phyloP scores from a whole-genome alignment of 1,140 invertebrate genomes.

The Kradibia gibbosae region DNA sequence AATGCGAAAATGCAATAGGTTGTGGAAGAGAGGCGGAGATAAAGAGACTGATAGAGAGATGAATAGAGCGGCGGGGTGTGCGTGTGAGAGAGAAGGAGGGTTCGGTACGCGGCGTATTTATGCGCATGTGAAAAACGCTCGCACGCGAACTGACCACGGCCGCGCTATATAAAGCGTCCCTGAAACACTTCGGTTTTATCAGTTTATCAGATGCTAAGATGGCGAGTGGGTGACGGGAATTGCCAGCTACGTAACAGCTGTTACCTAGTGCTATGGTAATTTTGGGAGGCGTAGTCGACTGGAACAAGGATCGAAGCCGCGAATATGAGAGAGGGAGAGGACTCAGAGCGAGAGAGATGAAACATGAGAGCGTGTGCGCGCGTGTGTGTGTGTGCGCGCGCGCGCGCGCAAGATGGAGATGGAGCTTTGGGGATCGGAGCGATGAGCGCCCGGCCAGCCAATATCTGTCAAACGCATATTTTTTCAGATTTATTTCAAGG shows the following conservation, averaged over 20 bases:
- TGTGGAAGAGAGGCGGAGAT: too few relatives aligned
- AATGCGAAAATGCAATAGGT: constrained; percentile 34
- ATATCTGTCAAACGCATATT: constrained; percentile 70
- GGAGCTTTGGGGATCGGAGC: constrained; percentile 49
- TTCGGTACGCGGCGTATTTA: constrained; percentile 34
- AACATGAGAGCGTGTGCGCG: constrained; percentile 37
- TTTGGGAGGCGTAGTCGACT: constrained; percentile 48
- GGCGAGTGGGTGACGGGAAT: constrained; percentile 7
- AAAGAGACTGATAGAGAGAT: too few relatives aligned
- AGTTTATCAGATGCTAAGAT: constrained; percentile 69
- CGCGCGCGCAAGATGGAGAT: constrained; percentile 38
- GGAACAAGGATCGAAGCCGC: constrained; percentile 34
- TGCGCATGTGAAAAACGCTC: constrained; percentile 45
- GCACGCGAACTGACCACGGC: constrained; percentile 6
- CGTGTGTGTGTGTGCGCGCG: constrained; percentile 32
- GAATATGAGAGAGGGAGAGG: constrained; percentile 31
- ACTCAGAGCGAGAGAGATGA: background rate
- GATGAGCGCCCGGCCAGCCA: constrained; percentile 54
- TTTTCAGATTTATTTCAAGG: constrained; percentile 65
- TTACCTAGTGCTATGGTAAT: constrained; percentile 69
- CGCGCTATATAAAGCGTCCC: constrained; percentile 30
- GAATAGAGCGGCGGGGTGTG: background rate
- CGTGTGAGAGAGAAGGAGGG: background rate
- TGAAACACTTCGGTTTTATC: constrained; percentile 59
- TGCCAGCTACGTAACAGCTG: constrained; percentile 62